phyloP scores from a whole-genome alignment of 1,140 invertebrate genomes.

The Dolichoris vasculosae region DNA sequence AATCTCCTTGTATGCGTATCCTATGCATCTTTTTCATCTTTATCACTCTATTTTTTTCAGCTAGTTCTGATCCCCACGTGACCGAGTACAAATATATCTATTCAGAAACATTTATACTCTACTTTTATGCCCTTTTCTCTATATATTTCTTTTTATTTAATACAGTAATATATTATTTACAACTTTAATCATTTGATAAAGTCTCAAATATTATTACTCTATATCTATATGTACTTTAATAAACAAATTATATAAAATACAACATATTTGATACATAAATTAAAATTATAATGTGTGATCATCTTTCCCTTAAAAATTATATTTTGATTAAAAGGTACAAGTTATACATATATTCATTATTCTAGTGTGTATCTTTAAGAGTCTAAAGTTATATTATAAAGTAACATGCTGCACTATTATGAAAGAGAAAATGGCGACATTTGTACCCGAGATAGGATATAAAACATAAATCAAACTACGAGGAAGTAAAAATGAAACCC shows the following conservation, averaged over 20 bases:
- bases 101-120: background rate
- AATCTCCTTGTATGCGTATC: background rate
- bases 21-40: background rate
- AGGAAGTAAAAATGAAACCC: constrained; percentile 67
- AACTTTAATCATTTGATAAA: background rate
- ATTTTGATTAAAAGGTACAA: constrained; percentile 10
- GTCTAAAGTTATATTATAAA: constrained; percentile 31
- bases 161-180: too few relatives aligned
- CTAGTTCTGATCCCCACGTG: constrained; percentile 25
- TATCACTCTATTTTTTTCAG: constrained; percentile 16
- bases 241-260: too few relatives aligned
- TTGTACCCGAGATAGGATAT: constrained; percentile 66
- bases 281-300: too few relatives aligned
- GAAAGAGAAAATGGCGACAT: constrained; percentile 63
- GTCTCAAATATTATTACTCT: background rate
- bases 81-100: constrained; percentile 6
- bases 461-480: constrained; percentile 72
- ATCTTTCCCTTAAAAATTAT: background rate
- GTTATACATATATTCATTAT: background rate
- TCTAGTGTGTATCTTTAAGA: background rate
- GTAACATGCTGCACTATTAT: constrained; percentile 53
- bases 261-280: too few relatives aligned
- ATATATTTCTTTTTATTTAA: background rate
- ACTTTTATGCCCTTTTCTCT: background rate
- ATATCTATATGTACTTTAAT: too few relatives aligned